Base-by-base conservation (phyloP, 2,888 invertebrate genomes). In the Lasius platythorax region DNA sequence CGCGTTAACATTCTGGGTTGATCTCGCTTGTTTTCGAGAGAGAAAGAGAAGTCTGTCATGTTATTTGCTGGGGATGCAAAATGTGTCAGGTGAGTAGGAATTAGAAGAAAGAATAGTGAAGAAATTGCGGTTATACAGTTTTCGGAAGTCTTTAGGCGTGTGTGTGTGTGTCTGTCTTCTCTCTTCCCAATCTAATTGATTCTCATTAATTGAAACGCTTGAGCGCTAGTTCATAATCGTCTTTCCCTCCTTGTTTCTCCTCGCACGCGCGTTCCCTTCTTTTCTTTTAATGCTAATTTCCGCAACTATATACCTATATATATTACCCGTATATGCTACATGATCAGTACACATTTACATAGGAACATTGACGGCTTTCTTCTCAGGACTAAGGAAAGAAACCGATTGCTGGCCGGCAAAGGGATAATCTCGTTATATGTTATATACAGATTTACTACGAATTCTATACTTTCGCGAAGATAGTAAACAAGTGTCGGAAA, bases 281-380 rank as follows among this genome's bases (percentile, higher is more conserved):
- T 37, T 53, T n/a, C 53, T 46, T 79, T 50, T 67, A 79, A 86
- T 66, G 73, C 67, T 82, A 84, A 79, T 72, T 74, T 74, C 53
- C 75, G 68, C 82, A 68, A 64, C 74, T 67, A 82, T 63, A 72
- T 74, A 82, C 30, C 72, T 87, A 84, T 64, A 74, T 53, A 53
- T 75, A 53, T 81, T 82, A 78, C 40, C 64, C 76, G 53, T 82
- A 78, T 64, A 63, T 74, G 61, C 73, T 82, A 81, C 82, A 73
- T 74, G 67, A 86, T 83, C 81, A 76, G 58, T 70, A 75, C 78
- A 74, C 84, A 90, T 81, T 90, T 88, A 87, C 74, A 82, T 89
- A 92, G 92, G 92, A 92, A 92, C 92, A 89, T 92, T 88, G 87
- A 89, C 82, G 70, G 68, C 53, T 70, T 82, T 85, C 46, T 73